These are phyloP conservation scores for Subacronicta megacephala DNA, from an alignment of 2,888 invertebrate genomes.

Conservation along the genomic window DNA sequence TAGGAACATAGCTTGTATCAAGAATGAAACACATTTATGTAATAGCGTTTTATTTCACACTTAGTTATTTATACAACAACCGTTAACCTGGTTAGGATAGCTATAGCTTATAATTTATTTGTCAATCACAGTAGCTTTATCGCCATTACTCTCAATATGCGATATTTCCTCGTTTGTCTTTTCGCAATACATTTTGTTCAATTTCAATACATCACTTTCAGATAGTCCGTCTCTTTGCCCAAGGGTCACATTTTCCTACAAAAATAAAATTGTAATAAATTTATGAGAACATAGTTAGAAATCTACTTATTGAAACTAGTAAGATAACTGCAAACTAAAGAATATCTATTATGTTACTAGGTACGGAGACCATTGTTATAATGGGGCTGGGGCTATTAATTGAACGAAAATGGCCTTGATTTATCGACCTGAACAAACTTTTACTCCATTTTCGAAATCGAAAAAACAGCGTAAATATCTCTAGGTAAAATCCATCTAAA, in stretches of 20 bases:
- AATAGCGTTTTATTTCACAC: constrained; percentile 35
- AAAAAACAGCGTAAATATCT: too few species aligned
- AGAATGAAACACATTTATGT: constrained; percentile 31
- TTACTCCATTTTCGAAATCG: too few species aligned
- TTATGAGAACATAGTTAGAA: too few species aligned
- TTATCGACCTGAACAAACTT: too few species aligned
- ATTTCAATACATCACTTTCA: constrained; percentile 76
- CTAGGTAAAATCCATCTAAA: too few species aligned
- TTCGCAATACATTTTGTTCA: constrained; percentile 83
- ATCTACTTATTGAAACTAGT: background rate
- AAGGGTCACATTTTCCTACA: constrained; percentile 75
- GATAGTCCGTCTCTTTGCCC: constrained; percentile 82
- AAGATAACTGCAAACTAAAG: too few species aligned
- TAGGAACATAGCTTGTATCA: background rate
- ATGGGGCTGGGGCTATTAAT: too few species aligned
- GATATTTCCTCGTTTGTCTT: constrained; percentile 49
- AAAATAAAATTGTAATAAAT: constrained; percentile 25
- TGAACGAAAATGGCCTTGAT: too few species aligned
- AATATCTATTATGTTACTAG: too few species aligned
- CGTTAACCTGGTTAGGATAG: constrained; percentile 24
- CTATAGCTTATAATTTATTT: constrained; percentile 27
- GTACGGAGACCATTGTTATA: too few species aligned
- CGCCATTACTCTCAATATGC: constrained; percentile 3
- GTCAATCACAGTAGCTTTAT: constrained; percentile 29
- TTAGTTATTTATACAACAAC: constrained; percentile 13